phyloP scores from a whole-genome alignment of 2,797 vertebrate genomes.

The Urocyon cinereoargenteus region DNA sequence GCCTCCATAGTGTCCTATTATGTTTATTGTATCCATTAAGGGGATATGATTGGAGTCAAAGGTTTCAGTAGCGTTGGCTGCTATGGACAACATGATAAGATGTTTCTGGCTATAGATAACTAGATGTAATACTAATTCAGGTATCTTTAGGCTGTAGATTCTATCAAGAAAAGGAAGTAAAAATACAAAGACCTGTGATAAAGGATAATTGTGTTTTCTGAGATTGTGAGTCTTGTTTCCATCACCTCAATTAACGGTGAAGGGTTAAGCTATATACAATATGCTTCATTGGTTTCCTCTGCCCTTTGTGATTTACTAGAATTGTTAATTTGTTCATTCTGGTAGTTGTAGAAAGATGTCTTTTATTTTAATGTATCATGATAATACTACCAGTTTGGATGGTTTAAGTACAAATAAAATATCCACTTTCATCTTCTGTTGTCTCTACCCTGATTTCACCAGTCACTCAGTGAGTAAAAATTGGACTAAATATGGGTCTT shows the following conservation, averaged over 20 bases:
- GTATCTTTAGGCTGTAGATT: not conserved
- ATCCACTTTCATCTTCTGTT: not conserved
- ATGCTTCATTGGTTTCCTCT: not conserved
- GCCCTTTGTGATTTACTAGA: not conserved
- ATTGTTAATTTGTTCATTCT: not conserved
- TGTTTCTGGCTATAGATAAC: not conserved
- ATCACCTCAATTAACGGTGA: not conserved
- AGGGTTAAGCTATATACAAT: not conserved
- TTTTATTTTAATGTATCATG: not conserved
- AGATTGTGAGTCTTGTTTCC: not conserved
- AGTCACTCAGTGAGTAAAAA: not conserved
- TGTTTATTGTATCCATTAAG: not conserved
- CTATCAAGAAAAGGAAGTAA: not conserved
- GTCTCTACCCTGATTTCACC: conserved; percentile 22
- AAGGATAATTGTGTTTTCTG: not conserved
- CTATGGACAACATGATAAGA: not conserved
- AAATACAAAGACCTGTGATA: not conserved
- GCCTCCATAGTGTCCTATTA: not conserved
- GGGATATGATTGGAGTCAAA: not conserved
- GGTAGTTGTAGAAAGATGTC: not conserved
- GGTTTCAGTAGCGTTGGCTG: not conserved
- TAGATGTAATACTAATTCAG: not conserved
- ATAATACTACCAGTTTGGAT: not conserved
- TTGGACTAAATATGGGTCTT: not conserved
- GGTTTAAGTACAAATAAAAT: conserved; percentile 41